Evolutionary conservation across 2,797 vertebrate species (phyloP).

Genomic region (Phataginus tetradactyla): DNA sequence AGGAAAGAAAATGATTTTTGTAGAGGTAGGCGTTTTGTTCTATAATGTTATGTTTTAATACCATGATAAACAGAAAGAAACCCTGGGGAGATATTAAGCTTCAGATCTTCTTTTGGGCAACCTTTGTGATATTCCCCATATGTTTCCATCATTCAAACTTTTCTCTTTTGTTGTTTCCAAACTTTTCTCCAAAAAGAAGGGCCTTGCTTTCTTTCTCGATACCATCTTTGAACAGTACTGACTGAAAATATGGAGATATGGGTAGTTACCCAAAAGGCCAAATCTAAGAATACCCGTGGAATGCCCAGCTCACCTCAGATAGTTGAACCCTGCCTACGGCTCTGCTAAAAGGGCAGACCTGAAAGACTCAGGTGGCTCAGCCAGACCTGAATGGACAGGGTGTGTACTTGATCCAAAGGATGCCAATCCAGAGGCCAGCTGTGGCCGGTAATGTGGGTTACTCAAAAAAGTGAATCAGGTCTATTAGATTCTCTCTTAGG

Average conservation of each 20-base stretch:
- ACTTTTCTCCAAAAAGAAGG: not conserved
- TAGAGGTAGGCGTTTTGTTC: not conserved
- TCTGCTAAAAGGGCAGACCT: not conserved
- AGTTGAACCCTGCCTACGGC: rapidly evolving
- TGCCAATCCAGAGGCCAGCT: not conserved
- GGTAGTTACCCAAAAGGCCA: not conserved
- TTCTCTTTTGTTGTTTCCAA: not conserved
- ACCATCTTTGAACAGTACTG: not conserved
- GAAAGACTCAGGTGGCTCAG: not conserved
- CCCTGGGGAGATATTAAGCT: not conserved
- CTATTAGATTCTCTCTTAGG: not conserved
- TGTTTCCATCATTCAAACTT: not conserved
- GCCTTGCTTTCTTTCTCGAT: not conserved
- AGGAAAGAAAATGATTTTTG: slow-evolving; percentile 1
- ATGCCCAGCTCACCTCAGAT: not conserved
- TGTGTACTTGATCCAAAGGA: not conserved
- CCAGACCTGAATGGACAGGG: not conserved
- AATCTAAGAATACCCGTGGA: not conserved
- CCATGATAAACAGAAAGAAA: not conserved
- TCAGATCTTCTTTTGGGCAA: not conserved
- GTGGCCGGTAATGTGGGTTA: not conserved
- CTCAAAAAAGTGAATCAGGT: not conserved
- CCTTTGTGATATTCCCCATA: not conserved
- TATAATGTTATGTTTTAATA: not conserved
- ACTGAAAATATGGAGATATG: not conserved